phyloP scores from a whole-genome alignment of 2,113 vertebrate genomes.

The Amphiprion ocellaris region DNA sequence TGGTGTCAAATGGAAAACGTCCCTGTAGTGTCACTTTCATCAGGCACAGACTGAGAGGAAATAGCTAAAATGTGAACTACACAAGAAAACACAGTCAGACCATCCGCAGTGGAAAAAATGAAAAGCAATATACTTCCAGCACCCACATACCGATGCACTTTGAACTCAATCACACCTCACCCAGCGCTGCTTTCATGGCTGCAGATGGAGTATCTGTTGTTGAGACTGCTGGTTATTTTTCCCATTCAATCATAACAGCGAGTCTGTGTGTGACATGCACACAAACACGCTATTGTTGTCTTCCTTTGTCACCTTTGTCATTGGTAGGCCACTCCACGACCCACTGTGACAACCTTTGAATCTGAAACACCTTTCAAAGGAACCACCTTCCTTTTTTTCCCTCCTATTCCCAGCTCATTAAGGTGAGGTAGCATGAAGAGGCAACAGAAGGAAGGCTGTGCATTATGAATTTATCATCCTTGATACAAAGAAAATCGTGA shows the following conservation, averaged over 20 bases:
- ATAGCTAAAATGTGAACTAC: conserved; percentile 26
- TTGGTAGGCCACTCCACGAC: conserved; percentile 53
- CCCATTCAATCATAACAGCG: conserved; percentile 45
- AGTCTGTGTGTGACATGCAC: conserved; percentile 26
- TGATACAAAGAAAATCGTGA: conserved; percentile 69
- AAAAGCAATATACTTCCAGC: conserved; percentile 56
- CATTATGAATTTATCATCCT: conserved; percentile 76
- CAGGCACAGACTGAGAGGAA: conserved; percentile 13
- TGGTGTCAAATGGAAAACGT: conserved; percentile 26
- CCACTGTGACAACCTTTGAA: conserved; percentile 59
- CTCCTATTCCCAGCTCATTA: conserved; percentile 62
- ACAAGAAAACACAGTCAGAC: not conserved
- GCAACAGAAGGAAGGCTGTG: conserved; percentile 59
- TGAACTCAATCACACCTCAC: conserved; percentile 75
- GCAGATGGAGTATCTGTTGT: conserved; percentile 35
- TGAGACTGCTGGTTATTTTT: conserved; percentile 15
- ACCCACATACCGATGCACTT: conserved; percentile 46
- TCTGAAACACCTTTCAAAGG: conserved; percentile 65
- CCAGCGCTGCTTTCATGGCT: conserved; percentile 31
- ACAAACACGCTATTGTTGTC: conserved; percentile 32
- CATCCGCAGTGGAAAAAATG: conserved; percentile 11
- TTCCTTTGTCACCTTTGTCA: conserved; percentile 65
- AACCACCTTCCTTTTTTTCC: conserved; percentile 14
- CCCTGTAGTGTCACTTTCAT: conserved; percentile 1
- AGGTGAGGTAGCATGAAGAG: conserved; percentile 64